phyloP scores from a whole-genome alignment of 2,888 invertebrate genomes.

The Zaprionus bogoriensis region DNA sequence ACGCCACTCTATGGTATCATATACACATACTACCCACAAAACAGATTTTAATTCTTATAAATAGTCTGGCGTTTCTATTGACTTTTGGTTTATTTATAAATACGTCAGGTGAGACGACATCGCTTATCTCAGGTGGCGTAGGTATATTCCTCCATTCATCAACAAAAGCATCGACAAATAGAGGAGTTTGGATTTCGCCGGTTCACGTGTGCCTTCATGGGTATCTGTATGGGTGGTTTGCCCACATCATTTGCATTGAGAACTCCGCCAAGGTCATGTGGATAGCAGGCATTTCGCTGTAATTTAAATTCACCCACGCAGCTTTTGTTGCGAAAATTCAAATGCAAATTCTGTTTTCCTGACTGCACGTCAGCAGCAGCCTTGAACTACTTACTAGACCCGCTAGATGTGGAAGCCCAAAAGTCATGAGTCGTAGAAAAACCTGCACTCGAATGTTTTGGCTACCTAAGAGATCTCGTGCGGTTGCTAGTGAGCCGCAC shows the following conservation, averaged over 20 bases:
- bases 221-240: not conserved
- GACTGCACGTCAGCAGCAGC: constrained; percentile 18
- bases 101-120: constrained; percentile 1
- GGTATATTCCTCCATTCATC: constrained; percentile 1
- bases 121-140: constrained; percentile 26
- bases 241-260: not conserved
- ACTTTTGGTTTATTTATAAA: constrained; percentile 29
- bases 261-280: constrained; percentile 14
- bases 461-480: constrained; percentile 48
- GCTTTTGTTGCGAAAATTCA: constrained; percentile 3
- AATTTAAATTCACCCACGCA: not conserved
- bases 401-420: constrained; percentile 1
- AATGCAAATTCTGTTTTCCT: constrained; percentile 5
- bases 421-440: constrained; percentile 24
- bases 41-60: constrained; percentile 18
- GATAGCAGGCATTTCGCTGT: constrained; percentile 10
- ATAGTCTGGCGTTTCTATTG: constrained; percentile 15
- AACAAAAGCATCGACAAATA: constrained; percentile 10
- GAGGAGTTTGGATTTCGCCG: not conserved
- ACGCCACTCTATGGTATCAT: not conserved
- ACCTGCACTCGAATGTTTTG: constrained; percentile 11
- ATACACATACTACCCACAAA: constrained; percentile 1
- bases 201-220: not conserved
- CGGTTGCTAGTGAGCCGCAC: constrained; percentile 55
- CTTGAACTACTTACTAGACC: constrained; percentile 41